phyloP scores from a whole-genome alignment of 2,888 invertebrate genomes.

The Megalurothrips usitatus region DNA sequence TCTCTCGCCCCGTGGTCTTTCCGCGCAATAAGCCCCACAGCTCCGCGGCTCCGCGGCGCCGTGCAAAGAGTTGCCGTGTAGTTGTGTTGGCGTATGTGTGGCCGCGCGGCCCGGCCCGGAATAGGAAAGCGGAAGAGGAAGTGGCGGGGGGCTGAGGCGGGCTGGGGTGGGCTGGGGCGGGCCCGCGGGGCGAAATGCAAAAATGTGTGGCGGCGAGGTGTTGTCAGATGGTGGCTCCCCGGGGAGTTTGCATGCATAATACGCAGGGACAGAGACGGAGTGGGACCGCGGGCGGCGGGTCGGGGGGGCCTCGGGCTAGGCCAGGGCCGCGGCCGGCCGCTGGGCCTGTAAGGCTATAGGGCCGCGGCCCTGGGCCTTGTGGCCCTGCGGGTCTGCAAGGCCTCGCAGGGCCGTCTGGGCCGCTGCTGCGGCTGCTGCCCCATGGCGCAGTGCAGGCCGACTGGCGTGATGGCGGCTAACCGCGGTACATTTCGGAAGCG shows the following conservation, averaged over 20 bases:
- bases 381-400: not conserved
- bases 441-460: not conserved
- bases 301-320: not conserved
- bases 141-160: not conserved
- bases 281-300: not conserved
- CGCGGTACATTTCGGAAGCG: too few relatives aligned
- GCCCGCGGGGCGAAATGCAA: not conserved
- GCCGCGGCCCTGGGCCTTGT: not conserved
- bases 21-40: not conserved
- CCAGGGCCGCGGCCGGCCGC: not conserved
- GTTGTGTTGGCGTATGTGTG: not conserved
- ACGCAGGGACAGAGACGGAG: not conserved
- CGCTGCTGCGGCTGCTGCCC: not conserved
- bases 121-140: too few relatives aligned
- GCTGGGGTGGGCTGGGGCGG: not conserved
- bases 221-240: slow-evolving; percentile 22
- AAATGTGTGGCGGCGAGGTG: not conserved
- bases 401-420: not conserved
- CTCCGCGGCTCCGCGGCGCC: not conserved
- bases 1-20: not conserved
- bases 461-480: too few relatives aligned
- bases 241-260: not conserved
- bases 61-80: not conserved
- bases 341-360: not conserved
- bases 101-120: too few relatives aligned